Evolutionary conservation across 92 coral and sea anemone species (phyloP).

Genomic region (Hydrozoanthus gracilis): DNA sequence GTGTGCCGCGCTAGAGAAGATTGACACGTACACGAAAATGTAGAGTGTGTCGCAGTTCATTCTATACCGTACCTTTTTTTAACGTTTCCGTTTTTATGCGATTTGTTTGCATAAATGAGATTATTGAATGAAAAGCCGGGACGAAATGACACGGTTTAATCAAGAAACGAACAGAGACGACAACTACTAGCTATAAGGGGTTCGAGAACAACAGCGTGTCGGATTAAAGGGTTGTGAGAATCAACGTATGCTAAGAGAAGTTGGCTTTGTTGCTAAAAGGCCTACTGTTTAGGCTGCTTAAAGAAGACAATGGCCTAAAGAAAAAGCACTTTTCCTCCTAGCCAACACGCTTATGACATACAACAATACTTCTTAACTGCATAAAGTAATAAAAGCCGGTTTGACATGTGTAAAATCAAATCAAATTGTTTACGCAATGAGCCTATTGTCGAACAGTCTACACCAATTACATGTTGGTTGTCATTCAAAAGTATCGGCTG

Average conservation of each 20-base stretch:
- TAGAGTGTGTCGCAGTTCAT: constrained; percentile 61
- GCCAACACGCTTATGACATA: constrained; percentile 64
- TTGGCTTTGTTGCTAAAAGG: constrained; percentile 34
- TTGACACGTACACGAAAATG: constrained; percentile 71
- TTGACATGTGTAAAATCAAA: constrained; percentile 89
- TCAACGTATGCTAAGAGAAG: constrained; percentile 31
- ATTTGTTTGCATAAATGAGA: constrained; percentile 70
- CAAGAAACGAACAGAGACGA: neutral
- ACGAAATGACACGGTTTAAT: neutral
- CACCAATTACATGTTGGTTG: constrained; percentile 73
- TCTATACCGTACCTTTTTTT: constrained; percentile 70
- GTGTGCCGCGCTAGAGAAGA: constrained; percentile 47
- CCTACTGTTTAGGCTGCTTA: constrained; percentile 54
- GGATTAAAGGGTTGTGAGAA: constrained; percentile 43
- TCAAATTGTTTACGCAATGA: constrained; percentile 74
- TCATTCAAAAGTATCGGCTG: constrained; percentile 56
- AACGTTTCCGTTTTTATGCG: constrained; percentile 70
- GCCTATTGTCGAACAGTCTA: constrained; percentile 71
- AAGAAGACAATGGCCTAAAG: constrained; percentile 58
- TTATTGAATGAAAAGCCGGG: constrained; percentile 48
- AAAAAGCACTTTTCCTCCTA: constrained; percentile 58
- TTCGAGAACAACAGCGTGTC: constrained; percentile 10
- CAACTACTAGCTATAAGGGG: neutral
- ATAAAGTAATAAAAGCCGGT: constrained; percentile 66
- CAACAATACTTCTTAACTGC: constrained; percentile 69